Conservation (phyloP, 53 echinoderm and acorn worm genomes). For the Luidia sarsii region DNA sequence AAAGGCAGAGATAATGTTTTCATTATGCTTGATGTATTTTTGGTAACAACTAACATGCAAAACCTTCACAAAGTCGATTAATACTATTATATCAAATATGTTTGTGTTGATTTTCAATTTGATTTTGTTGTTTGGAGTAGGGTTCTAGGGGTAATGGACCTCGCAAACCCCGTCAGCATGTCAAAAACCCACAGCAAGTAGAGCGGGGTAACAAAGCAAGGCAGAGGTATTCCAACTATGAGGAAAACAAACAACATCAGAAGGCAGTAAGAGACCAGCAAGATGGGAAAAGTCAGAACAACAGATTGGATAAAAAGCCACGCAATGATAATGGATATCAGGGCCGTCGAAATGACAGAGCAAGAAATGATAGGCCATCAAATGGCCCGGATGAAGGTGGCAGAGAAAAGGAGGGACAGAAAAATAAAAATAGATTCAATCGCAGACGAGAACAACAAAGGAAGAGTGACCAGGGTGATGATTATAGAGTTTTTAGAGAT, state of each 20-base stretch:
- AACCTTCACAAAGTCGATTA: no score
- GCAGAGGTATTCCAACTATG: slow-evolving; percentile 18
- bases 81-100: no score
- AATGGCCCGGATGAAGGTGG: not conserved
- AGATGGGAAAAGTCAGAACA: slow-evolving; percentile 1
- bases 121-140: slow-evolving; percentile 1
- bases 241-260: not conserved
- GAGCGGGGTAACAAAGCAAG: slow-evolving; percentile 47
- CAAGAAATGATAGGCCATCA: slow-evolving; percentile 37
- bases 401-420: not conserved
- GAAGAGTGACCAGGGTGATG: slow-evolving; percentile 33
- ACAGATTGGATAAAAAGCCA: slow-evolving; percentile 12
- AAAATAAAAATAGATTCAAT: slow-evolving; percentile 25
- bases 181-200: slow-evolving; percentile 22
- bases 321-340: not conserved
- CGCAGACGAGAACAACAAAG: slow-evolving; percentile 65
- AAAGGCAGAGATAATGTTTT: no score
- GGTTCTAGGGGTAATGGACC: slow-evolving; percentile 44
- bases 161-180: slow-evolving; percentile 44
- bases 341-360: not conserved
- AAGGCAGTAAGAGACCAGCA: no score
- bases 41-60: no score
- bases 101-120: slow-evolving; percentile 5
- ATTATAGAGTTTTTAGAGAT: not conserved
- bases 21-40: no score